phyloP scores from a whole-genome alignment of 30 jellyfish, hydroid and myxozoan genomes.

The Chrysaora quinquecirrha region DNA sequence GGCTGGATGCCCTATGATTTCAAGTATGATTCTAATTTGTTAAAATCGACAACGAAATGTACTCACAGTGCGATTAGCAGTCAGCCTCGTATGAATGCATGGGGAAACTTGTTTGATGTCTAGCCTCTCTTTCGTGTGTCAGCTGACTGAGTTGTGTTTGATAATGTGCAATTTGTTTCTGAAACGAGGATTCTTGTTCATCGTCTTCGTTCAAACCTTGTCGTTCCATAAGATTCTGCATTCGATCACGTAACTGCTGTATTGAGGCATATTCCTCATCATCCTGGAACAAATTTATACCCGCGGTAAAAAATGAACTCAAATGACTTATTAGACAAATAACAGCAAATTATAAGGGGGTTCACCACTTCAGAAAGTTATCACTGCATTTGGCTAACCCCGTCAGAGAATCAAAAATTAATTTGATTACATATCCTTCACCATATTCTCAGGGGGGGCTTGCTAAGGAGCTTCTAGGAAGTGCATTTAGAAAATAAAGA shows the following conservation, averaged over 20 bases:
- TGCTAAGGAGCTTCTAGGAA: too few relatives aligned
- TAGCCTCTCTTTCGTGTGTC: slow-evolving; percentile 79
- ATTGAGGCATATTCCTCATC: slow-evolving; percentile 97
- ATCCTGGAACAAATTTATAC: slow-evolving; percentile 68
- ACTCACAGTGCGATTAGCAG: background rate
- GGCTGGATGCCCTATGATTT: too few relatives aligned
- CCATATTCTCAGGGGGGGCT: too few relatives aligned
- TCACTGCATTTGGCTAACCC: too few relatives aligned
- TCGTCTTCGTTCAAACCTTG: slow-evolving; percentile 69
- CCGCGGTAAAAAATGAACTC: background rate
- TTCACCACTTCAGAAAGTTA: too few relatives aligned
- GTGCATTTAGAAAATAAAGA: too few relatives aligned
- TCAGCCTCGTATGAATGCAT: background rate
- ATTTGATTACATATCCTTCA: too few relatives aligned
- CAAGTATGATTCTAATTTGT: too few relatives aligned
- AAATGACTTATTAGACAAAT: too few relatives aligned
- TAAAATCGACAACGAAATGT: too few relatives aligned
- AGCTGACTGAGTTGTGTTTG: slow-evolving; percentile 85
- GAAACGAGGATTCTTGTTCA: slow-evolving; percentile 65
- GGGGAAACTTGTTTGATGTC: slow-evolving; percentile 33
- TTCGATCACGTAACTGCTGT: slow-evolving; percentile 87
- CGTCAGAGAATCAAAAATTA: too few relatives aligned
- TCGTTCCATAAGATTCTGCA: slow-evolving; percentile 90
- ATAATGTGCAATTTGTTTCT: slow-evolving; percentile 73
- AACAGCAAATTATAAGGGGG: too few relatives aligned